A percentile compares a stretch with the other conserved stretches of the same genome.
Conservation (phyloP, 2,797 vertebrate genomes). For the Gila robusta region DNA sequence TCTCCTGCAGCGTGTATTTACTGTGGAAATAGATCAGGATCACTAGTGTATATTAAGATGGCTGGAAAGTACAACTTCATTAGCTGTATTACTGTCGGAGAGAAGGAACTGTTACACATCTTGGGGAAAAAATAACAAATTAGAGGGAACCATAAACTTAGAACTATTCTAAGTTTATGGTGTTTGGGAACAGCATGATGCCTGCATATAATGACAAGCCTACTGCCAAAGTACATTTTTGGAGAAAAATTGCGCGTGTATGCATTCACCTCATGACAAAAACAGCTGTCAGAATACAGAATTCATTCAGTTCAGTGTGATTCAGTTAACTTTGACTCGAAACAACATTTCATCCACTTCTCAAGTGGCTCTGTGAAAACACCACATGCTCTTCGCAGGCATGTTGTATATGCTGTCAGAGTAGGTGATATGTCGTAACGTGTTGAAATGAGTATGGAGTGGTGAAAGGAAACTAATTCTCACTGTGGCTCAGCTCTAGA, state of each 20-base stretch:
- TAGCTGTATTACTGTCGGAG: slow-evolving; percentile 2
- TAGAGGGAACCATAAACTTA: neutral
- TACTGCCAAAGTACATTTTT: neutral
- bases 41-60: slow-evolving; percentile 33
- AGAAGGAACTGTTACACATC: slow-evolving; percentile 1
- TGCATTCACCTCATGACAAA: slow-evolving; percentile 15
- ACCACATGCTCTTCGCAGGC: neutral
- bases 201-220: slow-evolving; percentile 1
- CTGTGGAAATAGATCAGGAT: slow-evolving; percentile 31
- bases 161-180: neutral
- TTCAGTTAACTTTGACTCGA: slow-evolving; percentile 12
- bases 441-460: slow-evolving; percentile 26
- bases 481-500: slow-evolving; percentile 5
- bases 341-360: slow-evolving; percentile 16
- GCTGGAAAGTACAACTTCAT: slow-evolving; percentile 40
- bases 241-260: neutral
- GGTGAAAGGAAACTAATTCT: slow-evolving; percentile 37
- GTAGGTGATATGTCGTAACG: slow-evolving; percentile 24
- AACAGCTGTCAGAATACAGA: slow-evolving; percentile 17
- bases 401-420: slow-evolving; percentile 23
- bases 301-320: slow-evolving; percentile 27
- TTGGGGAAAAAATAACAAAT: neutral
- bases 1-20: slow-evolving; percentile 41
- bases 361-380: slow-evolving; percentile 3
- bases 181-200: neutral